Percentiles rank a stretch among this genome's conserved stretches.
phyloP scores from a whole-genome alignment of 2,113 vertebrate genomes.

The Hippocampus zosterae region DNA sequence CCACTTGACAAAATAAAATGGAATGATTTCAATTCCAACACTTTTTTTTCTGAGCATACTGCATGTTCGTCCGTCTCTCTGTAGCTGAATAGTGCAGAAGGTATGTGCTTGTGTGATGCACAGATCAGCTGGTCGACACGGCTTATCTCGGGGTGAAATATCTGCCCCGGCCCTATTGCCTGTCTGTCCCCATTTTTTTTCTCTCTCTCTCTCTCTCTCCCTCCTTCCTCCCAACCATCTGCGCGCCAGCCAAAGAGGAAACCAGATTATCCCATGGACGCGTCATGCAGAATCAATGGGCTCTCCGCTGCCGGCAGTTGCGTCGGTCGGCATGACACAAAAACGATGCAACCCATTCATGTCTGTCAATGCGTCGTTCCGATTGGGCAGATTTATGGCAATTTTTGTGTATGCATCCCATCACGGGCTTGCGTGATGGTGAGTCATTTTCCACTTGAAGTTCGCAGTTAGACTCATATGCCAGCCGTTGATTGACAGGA shows the following conservation, averaged over 20 bases:
- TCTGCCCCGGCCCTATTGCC: constrained; percentile 42
- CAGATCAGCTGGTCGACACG: constrained; percentile 30
- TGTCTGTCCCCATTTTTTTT: constrained; percentile 57
- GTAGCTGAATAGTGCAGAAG: not conserved
- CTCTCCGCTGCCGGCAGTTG: constrained; percentile 18
- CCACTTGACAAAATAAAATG: too few relatives aligned
- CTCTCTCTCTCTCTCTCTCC: not conserved
- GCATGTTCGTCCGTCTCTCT: not conserved
- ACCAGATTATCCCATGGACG: constrained; percentile 66
- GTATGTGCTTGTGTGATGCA: constrained; percentile 15
- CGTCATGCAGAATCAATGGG: constrained; percentile 52
- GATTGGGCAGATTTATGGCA: too few relatives aligned
- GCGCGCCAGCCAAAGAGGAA: constrained; percentile 57
- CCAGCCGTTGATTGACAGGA: too few relatives aligned
- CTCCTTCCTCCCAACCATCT: constrained; percentile 57
- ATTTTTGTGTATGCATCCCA: too few relatives aligned
- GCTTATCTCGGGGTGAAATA: constrained; percentile 61
- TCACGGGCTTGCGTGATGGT: too few relatives aligned
- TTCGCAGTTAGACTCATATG: too few relatives aligned
- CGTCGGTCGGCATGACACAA: not conserved
- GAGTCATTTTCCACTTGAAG: too few relatives aligned
- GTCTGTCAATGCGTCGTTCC: too few relatives aligned
- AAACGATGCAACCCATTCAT: not conserved
- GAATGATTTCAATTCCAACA: too few relatives aligned
- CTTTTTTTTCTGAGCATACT: too few relatives aligned